A percentile compares a stretch with the other conserved stretches of the same genome.
Conservation (phyloP, 2,113 vertebrate species). For the Uria lomvia region DNA sequence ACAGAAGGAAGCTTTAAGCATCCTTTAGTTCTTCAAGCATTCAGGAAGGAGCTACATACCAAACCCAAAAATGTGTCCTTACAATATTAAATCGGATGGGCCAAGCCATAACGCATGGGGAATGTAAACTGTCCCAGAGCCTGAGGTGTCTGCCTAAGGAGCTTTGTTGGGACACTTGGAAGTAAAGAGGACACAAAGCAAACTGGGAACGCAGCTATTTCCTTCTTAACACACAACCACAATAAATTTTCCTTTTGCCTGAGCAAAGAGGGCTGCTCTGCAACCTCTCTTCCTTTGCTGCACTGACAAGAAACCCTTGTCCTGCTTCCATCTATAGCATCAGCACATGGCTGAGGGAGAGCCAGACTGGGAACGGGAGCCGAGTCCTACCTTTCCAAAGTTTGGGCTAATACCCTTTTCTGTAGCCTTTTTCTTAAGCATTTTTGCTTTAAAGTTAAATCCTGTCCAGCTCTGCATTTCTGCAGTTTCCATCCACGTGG, state of each 20-base stretch:
- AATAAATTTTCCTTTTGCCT: not conserved
- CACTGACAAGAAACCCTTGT: not conserved
- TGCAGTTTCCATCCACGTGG: not conserved
- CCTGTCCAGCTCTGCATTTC: not conserved
- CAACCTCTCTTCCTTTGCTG: not conserved
- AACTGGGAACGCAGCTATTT: not conserved
- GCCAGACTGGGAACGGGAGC: not conserved
- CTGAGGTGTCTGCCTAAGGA: not conserved
- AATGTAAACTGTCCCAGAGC: not conserved
- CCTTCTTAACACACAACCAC: not conserved
- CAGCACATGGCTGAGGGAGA: rapidly evolving
- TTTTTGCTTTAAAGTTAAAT: not conserved
- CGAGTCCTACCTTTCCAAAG: not conserved
- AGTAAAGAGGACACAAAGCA: not conserved
- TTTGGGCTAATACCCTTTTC: not conserved
- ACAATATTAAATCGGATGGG: not conserved
- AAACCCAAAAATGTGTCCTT: not conserved
- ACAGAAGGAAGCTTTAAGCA: not conserved
- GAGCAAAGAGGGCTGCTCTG: rapidly evolving
- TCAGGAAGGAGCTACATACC: not conserved
- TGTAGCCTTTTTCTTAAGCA: not conserved
- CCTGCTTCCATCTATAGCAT: not conserved
- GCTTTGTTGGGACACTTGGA: not conserved
- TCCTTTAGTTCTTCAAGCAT: not conserved
- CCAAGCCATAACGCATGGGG: rapidly evolving